Conservation (phyloP, 2,888 invertebrate genomes). For the Drosophila algonquin region DNA sequence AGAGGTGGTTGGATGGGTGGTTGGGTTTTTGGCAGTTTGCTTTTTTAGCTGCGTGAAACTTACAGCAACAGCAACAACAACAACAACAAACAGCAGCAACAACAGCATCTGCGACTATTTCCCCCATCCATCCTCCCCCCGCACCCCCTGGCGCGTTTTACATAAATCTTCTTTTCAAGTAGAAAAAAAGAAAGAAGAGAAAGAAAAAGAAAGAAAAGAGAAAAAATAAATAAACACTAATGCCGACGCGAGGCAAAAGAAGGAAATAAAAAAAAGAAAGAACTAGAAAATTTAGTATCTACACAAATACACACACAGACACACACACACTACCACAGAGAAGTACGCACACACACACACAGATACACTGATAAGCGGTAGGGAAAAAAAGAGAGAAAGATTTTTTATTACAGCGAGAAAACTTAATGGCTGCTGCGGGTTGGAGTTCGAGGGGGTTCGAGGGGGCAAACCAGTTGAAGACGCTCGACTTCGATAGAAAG, state of each 20-base stretch:
- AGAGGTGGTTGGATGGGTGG: not conserved
- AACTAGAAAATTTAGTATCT: slow-evolving; percentile 81
- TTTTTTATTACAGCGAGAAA: slow-evolving; percentile 83
- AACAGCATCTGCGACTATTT: slow-evolving; percentile 80
- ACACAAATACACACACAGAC: slow-evolving; percentile 55
- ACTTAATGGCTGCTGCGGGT: slow-evolving; percentile 82
- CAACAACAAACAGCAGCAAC: slow-evolving; percentile 40
- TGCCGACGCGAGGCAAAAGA: slow-evolving; percentile 65
- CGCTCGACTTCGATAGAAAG: slow-evolving; percentile 11
- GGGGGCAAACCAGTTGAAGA: slow-evolving; percentile 27
- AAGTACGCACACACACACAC: slow-evolving; percentile 25
- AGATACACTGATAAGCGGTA: slow-evolving; percentile 54
- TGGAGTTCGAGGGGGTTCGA: slow-evolving; percentile 34
- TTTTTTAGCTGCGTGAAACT: slow-evolving; percentile 66
- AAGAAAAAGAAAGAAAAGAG: slow-evolving; percentile 36
- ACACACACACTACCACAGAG: slow-evolving; percentile 20
- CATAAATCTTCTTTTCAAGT: slow-evolving; percentile 84
- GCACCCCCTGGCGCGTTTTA: slow-evolving; percentile 78
- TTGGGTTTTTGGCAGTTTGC: slow-evolving; percentile 60
- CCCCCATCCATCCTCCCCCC: slow-evolving; percentile 6
- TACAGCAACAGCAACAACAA: slow-evolving; percentile 61
- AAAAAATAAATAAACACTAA: slow-evolving; percentile 83
- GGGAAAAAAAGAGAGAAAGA: slow-evolving; percentile 68
- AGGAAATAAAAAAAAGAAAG: slow-evolving; percentile 46
- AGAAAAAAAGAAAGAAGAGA: slow-evolving; percentile 62